Conservation (phyloP, 1,140 invertebrate species). For the Lordiphosa collinella region DNA sequence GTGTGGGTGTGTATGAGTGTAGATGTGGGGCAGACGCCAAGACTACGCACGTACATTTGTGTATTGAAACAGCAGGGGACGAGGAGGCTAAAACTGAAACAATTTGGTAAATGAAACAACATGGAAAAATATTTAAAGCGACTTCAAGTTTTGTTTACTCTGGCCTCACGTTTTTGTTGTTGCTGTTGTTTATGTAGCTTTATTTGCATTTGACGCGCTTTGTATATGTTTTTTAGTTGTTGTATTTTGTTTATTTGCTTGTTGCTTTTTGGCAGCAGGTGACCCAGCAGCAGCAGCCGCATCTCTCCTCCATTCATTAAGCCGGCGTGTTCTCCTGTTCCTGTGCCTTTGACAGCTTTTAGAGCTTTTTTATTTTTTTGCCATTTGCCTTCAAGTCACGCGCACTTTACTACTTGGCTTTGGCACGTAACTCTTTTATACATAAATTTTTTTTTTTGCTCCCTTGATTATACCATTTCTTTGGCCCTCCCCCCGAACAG, state of each 20-base stretch:
- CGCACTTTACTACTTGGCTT: constrained; percentile 28
- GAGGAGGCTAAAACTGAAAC: constrained; percentile 6
- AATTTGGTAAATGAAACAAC: constrained; percentile 10
- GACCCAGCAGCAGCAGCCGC: neutral
- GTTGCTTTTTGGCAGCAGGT: constrained; percentile 51
- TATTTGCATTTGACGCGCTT: constrained; percentile 30
- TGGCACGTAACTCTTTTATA: constrained; percentile 51
- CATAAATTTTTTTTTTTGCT: constrained; percentile 19
- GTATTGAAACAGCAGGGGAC: constrained; percentile 4
- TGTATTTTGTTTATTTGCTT: constrained; percentile 36
- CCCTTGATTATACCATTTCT: constrained; percentile 15
- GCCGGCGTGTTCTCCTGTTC: constrained; percentile 5
- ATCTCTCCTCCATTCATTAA: constrained; percentile 22
- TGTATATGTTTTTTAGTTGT: constrained; percentile 6
- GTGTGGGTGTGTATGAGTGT: neutral
- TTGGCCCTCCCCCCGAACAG: neutral
- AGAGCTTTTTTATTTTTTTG: constrained; percentile 4
- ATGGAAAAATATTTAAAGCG: constrained; percentile 13
- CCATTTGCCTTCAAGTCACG: constrained; percentile 56
- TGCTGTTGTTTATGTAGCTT: constrained; percentile 21
- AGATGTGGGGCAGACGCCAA: neutral
- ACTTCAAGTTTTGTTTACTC: constrained; percentile 24
- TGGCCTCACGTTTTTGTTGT: constrained; percentile 30
- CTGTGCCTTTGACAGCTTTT: constrained; percentile 14
- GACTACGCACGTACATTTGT: neutral